Base-by-base conservation (phyloP, 2,113 vertebrate species). In the Dryoscopus gambensis region DNA sequence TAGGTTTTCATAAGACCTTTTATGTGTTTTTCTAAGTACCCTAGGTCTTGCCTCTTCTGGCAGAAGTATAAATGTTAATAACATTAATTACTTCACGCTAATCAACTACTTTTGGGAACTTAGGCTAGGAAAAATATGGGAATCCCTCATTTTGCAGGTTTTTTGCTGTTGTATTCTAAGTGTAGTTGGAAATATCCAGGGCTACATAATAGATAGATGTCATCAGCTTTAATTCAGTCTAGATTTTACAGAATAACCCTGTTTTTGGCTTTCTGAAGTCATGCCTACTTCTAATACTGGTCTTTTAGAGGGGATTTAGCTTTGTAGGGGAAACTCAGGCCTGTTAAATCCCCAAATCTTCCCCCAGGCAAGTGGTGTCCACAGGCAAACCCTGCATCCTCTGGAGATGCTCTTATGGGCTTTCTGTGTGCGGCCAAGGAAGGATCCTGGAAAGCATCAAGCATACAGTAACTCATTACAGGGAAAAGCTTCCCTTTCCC, bases 1-100 rank as follows among this genome's bases (percentile, higher is more conserved):
- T 71, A 92, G 90, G 90, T 89, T 92, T 93, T 93, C 86, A 19
- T 71, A 73, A 87, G 57, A 83, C 37, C 65, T 91, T 93, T 94
- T 64, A 69, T 82, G 53, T 85, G 35, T 93, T 87, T 93, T 84
- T 76, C 70, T 69, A 63, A 94, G n/a, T 79, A 59, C 39, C 15
- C 39, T 14, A 71, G 37, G 30, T 76, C 75, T 96, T 39, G 28
- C 63, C 62, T 75, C 40, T 87, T 63, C 81, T 94, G 89, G 78
- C 87, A 95, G 76, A 85, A 87, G 49, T 49, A 30, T 44, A 65
- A 46, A 60, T 30, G 35, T 84, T 90, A 82, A 53, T 85, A 85
- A 69, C 4, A n/a, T 46, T 83, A 55, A 96, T 91, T 87, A 71
- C 20, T 84, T 87, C 49, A 53, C 14, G 33, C 31, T 74, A 27